Evolutionary conservation across 2,888 invertebrate species (phyloP).

Genomic region (Itoplectis maculator): DNA sequence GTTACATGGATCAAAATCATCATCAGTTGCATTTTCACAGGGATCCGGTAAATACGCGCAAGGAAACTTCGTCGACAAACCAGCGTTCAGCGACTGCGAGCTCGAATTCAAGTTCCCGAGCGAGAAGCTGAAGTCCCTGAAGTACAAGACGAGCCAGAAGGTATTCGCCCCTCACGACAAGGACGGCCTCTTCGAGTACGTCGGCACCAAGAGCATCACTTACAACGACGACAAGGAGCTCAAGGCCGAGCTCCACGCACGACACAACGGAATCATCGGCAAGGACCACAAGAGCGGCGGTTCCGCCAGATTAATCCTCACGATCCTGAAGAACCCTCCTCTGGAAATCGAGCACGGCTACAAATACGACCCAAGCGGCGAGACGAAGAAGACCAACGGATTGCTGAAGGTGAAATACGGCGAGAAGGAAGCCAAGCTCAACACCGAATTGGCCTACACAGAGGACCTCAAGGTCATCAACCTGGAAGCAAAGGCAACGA

Average conservation of each 20-base stretch:
- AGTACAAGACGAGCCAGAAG: conserved; percentile 83
- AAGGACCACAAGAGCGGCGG: conserved; percentile 84
- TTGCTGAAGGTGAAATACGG: conserved; percentile 75
- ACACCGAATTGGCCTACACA: conserved; percentile 69
- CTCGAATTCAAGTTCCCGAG: conserved; percentile 86
- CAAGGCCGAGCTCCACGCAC: conserved; percentile 82
- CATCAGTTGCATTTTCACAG: conserved; percentile 65
- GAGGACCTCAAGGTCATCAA: conserved; percentile 72
- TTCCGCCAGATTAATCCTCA: conserved; percentile 83
- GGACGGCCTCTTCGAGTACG: conserved; percentile 78
- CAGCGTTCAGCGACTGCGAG: conserved; percentile 85
- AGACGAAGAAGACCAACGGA: conserved; percentile 71
- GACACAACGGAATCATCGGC: conserved; percentile 72
- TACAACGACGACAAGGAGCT: conserved; percentile 86
- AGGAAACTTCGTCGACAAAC: conserved; percentile 82
- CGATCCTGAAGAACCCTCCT: conserved; percentile 85
- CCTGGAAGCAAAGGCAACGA: conserved; percentile 76
- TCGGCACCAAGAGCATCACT: conserved; percentile 83
- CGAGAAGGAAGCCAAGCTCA: conserved; percentile 73
- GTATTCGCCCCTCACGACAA: conserved; percentile 76
- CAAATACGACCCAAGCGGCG: conserved; percentile 83
- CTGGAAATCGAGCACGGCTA: conserved; percentile 84
- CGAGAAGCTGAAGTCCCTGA: conserved; percentile 87
- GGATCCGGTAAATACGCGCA: conserved; percentile 67
- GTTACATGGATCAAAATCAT: neutral